Percentiles rank a stretch among this genome's conserved stretches.
These are phyloP conservation scores for Cephus cinctus DNA, from an alignment of 1,140 invertebrate genomes.

Conservation along the genomic window DNA sequence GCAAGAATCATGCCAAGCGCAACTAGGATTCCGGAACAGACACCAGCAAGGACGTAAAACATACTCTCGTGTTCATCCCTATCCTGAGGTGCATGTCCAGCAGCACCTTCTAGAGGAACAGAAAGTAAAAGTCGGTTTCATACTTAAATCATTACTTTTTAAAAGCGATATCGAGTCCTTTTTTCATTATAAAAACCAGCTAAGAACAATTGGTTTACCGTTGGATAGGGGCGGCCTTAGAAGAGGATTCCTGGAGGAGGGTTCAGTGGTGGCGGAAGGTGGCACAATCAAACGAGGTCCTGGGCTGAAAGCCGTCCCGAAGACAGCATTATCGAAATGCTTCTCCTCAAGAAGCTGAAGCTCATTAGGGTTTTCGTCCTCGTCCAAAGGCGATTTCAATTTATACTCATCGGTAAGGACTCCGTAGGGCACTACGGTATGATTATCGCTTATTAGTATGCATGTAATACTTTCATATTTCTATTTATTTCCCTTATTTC, in stretches of 20 bases:
- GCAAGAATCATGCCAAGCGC: background rate
- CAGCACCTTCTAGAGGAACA: background rate
- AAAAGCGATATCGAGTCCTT: background rate
- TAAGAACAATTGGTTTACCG: conserved; percentile 1
- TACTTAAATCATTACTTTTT: background rate
- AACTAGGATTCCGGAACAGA: background rate
- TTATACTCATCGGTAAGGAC: conserved; percentile 3
- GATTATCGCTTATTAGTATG: background rate
- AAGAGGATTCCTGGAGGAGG: background rate
- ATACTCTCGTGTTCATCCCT: background rate
- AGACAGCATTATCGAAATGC: conserved; percentile 1
- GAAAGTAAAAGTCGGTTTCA: no score
- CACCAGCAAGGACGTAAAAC: background rate
- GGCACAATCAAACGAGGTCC: background rate
- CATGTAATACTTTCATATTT: no score
- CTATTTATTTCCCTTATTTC: no score
- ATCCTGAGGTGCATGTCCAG: background rate
- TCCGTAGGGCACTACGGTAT: background rate
- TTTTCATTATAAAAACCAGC: background rate
- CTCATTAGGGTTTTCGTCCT: conserved; percentile 1
- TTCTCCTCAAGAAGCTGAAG: conserved; percentile 4
- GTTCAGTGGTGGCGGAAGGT: background rate
- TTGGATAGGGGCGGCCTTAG: background rate
- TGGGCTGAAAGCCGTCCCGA: conserved; percentile 6
- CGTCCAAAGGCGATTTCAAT: background rate